Base-by-base conservation (phyloP, 2,797 vertebrate genomes). In the Sebastes goodei region DNA sequence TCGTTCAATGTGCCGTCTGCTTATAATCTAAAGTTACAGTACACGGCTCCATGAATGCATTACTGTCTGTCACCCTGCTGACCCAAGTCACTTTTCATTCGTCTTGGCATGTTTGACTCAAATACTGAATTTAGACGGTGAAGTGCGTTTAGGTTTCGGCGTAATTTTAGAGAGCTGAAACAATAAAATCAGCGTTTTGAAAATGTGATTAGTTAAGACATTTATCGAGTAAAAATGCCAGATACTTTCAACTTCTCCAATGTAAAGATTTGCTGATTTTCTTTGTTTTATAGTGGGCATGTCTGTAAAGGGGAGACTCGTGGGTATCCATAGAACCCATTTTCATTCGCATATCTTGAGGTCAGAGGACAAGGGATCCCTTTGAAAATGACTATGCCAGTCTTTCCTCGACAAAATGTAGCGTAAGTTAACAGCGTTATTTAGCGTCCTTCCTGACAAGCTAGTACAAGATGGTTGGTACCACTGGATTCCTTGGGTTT, bases 1-100 rank as follows among this genome's bases (percentile, higher is more conserved):
- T 77, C 59, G 61, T 62, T 63, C 53, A 74, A 49, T 23, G 21
- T 55, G 11, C 29, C 25, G 33, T 71, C 64, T 76, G 62, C 76
- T 75, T 69, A 25, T 63, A 11, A 71, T 86, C 21, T 80, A 38
- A 80, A 74, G 33, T 90, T 89, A 65, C 49, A 72, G 57, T 55
- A n/a, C 57, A 33, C 9, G 63, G 82, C 75, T 83, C 62, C 72
- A 73, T 74, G 62, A 81, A 71, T 74, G 63, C 63, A 69, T 57
- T 66, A 38, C 29, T 20, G 71, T 78, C 66, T 62, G 82, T 84
- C 80, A 84, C 25, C 71, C 75, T 42, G 67, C 64, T 71, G 68
- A 80, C 42, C 49, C 38, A 57, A 81, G 63, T 69, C 72, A 63
- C 38, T 71, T 70, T 77, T 60, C 56, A 84, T 69, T 83, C 81